Percentiles rank a stretch among this genome's conserved stretches.
Conservation (phyloP, 37 sponge, comb jelly and placozoan species). For the Theonella swinhoei region DNA sequence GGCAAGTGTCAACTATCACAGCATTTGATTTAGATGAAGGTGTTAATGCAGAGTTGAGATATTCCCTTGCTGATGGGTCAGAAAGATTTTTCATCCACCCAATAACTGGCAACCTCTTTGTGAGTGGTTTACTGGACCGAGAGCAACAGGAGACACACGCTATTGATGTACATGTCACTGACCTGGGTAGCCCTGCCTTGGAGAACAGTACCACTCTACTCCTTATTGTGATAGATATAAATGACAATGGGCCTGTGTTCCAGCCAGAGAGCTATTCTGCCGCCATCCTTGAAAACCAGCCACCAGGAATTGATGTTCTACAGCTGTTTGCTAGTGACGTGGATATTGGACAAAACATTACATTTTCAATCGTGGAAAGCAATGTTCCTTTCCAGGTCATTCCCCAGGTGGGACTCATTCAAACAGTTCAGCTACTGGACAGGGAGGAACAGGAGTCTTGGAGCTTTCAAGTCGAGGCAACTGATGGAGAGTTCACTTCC, state of each 20-base stretch:
- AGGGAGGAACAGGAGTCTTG: constrained; percentile 20
- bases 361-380: constrained; percentile 6
- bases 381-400: constrained; percentile 15
- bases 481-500: constrained; percentile 33
- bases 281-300: constrained; percentile 47
- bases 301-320: constrained; percentile 18
- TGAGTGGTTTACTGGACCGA: constrained; percentile 18
- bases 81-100: constrained; percentile 29
- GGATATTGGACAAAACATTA: constrained; percentile 60
- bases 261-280: neutral
- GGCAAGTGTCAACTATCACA: constrained; percentile 8
- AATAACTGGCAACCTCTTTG: constrained; percentile 25
- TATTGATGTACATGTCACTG: constrained; percentile 28
- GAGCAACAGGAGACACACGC: neutral
- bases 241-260: constrained; percentile 76
- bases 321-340: constrained; percentile 38
- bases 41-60: constrained; percentile 18
- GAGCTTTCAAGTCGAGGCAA: constrained; percentile 47
- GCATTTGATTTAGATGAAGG: constrained; percentile 35
- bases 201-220: constrained; percentile 9
- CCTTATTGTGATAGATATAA: constrained; percentile 49
- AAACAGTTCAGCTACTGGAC: constrained; percentile 9
- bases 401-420: constrained; percentile 26
- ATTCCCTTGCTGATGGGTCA: neutral
- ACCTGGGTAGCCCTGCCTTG: constrained; percentile 38